These are phyloP conservation scores for Boleophthalmus pectinirostris DNA, from an alignment of 2,113 vertebrate species.

Conservation along the genomic window DNA sequence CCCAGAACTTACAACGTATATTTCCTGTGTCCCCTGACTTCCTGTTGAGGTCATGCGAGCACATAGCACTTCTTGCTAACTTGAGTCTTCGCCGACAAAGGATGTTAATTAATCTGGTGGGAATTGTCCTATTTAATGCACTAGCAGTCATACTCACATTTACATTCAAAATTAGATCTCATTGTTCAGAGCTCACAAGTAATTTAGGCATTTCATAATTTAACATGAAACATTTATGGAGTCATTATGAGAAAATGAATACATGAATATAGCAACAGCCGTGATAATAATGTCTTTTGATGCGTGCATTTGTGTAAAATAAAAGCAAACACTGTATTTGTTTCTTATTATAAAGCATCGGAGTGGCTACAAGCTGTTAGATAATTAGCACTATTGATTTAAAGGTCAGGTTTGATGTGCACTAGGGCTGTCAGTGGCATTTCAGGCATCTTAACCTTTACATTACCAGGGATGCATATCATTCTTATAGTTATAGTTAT, in stretches of 20 bases:
- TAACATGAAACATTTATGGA: neutral
- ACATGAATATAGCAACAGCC: neutral
- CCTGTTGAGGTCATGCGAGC: conserved; percentile 41
- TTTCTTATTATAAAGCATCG: neutral
- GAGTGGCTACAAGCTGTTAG: conserved; percentile 1
- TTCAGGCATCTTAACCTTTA: conserved; percentile 28
- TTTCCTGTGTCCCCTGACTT: conserved; percentile 11
- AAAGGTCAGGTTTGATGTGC: neutral
- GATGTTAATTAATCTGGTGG: neutral
- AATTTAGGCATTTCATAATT: conserved; percentile 1
- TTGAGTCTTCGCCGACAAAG: conserved; percentile 1
- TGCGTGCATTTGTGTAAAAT: neutral
- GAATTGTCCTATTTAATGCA: conserved; percentile 3
- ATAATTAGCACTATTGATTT: conserved; percentile 5
- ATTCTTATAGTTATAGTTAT: neutral
- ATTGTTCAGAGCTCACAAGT: neutral
- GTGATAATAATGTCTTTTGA: neutral
- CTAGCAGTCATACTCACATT: conserved; percentile 1
- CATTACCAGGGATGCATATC: neutral
- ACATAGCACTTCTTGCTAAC: conserved; percentile 2
- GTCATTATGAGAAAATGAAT: neutral
- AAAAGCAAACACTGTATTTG: neutral
- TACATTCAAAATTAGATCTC: conserved; percentile 13
- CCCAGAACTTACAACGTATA: neutral
- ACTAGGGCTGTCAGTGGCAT: neutral